Base-by-base conservation (phyloP, 2,113 vertebrate genomes). In the Tauraco erythrolophus region DNA sequence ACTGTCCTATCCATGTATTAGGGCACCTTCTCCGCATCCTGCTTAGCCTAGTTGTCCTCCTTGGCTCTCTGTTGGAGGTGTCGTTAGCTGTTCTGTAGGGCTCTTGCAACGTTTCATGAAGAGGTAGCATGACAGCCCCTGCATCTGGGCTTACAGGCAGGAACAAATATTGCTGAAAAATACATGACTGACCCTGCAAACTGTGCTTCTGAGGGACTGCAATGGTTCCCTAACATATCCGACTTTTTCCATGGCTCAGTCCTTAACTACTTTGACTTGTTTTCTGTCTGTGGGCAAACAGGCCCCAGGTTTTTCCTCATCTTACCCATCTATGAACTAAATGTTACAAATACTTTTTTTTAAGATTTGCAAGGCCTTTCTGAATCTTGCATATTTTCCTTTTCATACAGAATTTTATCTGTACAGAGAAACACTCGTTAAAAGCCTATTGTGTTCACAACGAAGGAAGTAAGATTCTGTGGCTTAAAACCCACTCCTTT, bases 241-340 rank as follows among this genome's bases (percentile, higher is more conserved):
- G 2, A 17, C 4, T 18, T 41, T 39, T 25, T 10, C 37, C 3
- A 0, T 1, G 5, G 31, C 10, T 80, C 17, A 57, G 45, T 45
- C 41, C 35, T 64, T 60, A 48, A 10, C 35, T 75, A 54, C 6
- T 30, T 81, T 72, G n/a, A 5, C 17, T 61, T 54, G 11, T 19
- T 60, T 37, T 21, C 14, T 37, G n/a, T 37, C 53, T 70, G 10
- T 23, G 54, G 14, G 19, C 64, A 58, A 68, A 37, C 43, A 72
- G 46, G 16, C 35, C 8, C 11, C 39, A 21, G 58, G 6, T 62
- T 56, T 66, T 76, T 71, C 31, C 31, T 84, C 19, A 33, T n/a
- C 24, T 68, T 82, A 15, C 15, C 30, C 4, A 17, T 61, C 14
- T 79, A 4, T 53, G 39, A 69, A 50, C 28, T 22, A 24, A 33